Base-by-base conservation (phyloP, 2,888 invertebrate genomes). In the Syrista parreyssii region DNA sequence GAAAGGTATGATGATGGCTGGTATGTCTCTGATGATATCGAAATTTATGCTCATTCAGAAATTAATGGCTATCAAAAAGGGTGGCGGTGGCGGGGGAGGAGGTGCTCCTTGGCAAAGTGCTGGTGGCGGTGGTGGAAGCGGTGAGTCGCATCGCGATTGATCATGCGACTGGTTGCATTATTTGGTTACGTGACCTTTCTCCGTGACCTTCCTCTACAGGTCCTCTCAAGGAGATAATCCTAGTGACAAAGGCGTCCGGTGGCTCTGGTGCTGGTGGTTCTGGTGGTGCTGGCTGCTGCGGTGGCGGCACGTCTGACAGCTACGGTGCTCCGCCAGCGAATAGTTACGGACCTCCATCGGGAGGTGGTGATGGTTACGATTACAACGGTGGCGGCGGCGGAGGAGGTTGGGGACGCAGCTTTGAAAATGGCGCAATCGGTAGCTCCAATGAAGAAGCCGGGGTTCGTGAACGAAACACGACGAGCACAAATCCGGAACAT, bases 1-100 rank as follows among this genome's bases (percentile, higher is more conserved):
- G 87, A 94, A 94, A 85, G 93, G 93, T 23, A 93, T 94, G 93
- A 92, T 94, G 91, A 93, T 94, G 87, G 93, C 94, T 73, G 94
- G 94, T 89, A 93, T 94, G 92, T 93, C 94, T 0, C 92, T 94
- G 81, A 92, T 94, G 92, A 86, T 94, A 77, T 92, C 94, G 2
- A 94, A 94, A 91, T 93, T 93, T 86, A 92, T 90, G 91, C 75
- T 91, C 30, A 85, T 88, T 75, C 85, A 85, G 81, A 88, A 91
- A 78, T 79, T 89, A 35, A 88, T 90, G 35, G 55, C 81, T 33
- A 75, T 85, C n/a, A 87, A 86, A 76, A 82, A 81, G 68, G 84
- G 86, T 11, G 89, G 89, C 0, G 89, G 87, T 1, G 88, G 88
- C 11, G 86, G 86, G 6, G 86, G 86, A 1, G 86, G 86, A 2